Conservation (phyloP, 2,113 vertebrate genomes). For the Saimiri boliviensis region DNA sequence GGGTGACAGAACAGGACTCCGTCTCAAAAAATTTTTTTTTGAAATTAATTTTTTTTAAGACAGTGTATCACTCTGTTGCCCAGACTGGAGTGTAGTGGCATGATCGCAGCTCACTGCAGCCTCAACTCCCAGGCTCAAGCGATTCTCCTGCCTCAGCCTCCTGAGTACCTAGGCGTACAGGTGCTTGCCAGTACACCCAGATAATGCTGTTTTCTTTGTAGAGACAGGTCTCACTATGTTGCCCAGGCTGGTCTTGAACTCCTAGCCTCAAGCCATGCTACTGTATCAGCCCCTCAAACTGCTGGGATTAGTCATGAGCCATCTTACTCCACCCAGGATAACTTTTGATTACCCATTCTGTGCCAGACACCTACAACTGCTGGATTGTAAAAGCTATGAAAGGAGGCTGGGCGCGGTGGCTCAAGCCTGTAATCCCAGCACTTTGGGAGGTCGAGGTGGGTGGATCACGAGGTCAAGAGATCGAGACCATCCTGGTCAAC, state of each 20-base stretch:
- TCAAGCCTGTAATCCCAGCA: too few species aligned
- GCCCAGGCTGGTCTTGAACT: too few species aligned
- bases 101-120: not conserved
- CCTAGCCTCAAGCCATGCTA: not conserved
- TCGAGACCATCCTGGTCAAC: too few species aligned
- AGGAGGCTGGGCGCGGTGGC: too few species aligned
- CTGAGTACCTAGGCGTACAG: not conserved
- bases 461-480: too few species aligned
- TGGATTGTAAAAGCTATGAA: not conserved
- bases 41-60: too few species aligned
- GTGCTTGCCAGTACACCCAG: not conserved
- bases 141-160: not conserved
- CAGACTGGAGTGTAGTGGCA: not conserved
- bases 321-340: not conserved
- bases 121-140: not conserved
- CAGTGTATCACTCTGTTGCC: not conserved
- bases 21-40: too few species aligned
- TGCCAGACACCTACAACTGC: not conserved
- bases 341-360: not conserved
- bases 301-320: not conserved
- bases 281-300: not conserved
- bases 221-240: too few species aligned
- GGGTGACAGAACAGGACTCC: too few species aligned
- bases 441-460: too few species aligned
- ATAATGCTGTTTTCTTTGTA: too few species aligned